Percentiles rank a stretch among this genome's conserved stretches.
phyloP scores from a whole-genome alignment of 2,113 vertebrate species.

The Helogale parvula region DNA sequence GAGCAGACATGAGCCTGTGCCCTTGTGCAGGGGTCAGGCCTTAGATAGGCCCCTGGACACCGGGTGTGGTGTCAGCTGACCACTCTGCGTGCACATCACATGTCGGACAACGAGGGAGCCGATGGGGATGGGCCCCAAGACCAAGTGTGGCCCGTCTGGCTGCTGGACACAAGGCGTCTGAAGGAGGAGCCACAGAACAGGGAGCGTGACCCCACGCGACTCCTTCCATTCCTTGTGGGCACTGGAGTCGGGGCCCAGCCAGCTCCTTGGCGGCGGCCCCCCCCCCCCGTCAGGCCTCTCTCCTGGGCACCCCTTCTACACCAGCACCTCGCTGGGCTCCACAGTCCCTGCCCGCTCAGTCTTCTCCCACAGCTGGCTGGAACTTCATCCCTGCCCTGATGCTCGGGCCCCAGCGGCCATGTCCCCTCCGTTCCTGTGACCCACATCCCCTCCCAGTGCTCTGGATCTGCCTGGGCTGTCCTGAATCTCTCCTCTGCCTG shows the following conservation, averaged over 20 bases:
- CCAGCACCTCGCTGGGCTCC: too few relatives aligned
- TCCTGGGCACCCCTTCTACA: not conserved
- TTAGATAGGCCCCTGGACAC: too few relatives aligned
- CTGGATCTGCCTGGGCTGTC: not conserved
- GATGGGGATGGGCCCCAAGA: not conserved
- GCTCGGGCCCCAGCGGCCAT: not conserved
- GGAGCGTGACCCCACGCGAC: not conserved
- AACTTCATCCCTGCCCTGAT: too few relatives aligned
- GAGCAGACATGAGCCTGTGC: not conserved
- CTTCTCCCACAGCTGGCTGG: not conserved
- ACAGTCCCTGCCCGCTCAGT: not conserved
- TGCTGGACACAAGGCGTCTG: not conserved
- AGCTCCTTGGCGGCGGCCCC: not conserved
- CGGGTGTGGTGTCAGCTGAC: not conserved
- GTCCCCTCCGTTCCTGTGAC: not conserved
- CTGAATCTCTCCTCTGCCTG: not conserved
- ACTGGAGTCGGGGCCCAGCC: not conserved
- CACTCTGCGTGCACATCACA: not conserved
- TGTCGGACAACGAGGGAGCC: not conserved
- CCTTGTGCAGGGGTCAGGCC: not conserved
- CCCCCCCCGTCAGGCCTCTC: not conserved
- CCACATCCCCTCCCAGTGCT: not conserved
- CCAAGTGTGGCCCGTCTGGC: not conserved
- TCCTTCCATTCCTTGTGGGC: not conserved
- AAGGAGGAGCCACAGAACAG: not conserved